Evolutionary conservation across 37 sponge, comb jelly and placozoan species (phyloP), one percentile per base, ranked within the genome.

Genomic region (Chondrosia reniformis): DNA sequence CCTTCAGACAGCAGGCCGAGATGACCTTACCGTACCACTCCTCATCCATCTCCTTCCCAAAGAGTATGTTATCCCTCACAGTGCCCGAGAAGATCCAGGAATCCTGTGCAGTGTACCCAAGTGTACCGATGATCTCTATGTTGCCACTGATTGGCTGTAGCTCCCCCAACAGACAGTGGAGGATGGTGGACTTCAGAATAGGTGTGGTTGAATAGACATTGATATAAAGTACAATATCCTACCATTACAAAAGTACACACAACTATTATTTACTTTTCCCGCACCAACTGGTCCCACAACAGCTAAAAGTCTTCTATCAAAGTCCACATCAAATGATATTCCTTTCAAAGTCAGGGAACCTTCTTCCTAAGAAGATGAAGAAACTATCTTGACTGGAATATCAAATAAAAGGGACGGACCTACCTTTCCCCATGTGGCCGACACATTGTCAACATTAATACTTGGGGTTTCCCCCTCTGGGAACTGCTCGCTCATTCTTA

Each of bases 11-110:
- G 34, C 87, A 86, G 19, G 81, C 87, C 30, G 57, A 46, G 32
- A 86, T 2, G 39, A 86, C 82, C 0, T 49, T 44, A 32, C 81
- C 19, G 45, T 86, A 86, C 82, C 82, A 77, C 33, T 76, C 67
- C 25, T 74, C 65, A 1, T 81, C 82, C 62, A 75, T 76, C 4
- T 44, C 41, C 10, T n/a, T 49, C 1, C 87, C 87, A 81, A 86
- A 86, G 32, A 86, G 69, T 36, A 86, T 63, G 58, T 86, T 86
- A 1, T 86, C 87, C 77, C 55, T 80, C 54, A 86, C 33, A 41
- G 87, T 86, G 1, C 82, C 82, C 21, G 87, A 80, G 72, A 64
- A 81, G 30, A 86, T 43, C 87, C 87, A 86, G n/a, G 87, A 67
- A 43, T 81, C 79, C 52, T 86, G 87, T 3, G 64, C 33, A 19